Percentiles rank a stretch among this genome's conserved stretches.
phyloP scores from a whole-genome alignment of 1,140 invertebrate species.

The Calycopis cecrops region DNA sequence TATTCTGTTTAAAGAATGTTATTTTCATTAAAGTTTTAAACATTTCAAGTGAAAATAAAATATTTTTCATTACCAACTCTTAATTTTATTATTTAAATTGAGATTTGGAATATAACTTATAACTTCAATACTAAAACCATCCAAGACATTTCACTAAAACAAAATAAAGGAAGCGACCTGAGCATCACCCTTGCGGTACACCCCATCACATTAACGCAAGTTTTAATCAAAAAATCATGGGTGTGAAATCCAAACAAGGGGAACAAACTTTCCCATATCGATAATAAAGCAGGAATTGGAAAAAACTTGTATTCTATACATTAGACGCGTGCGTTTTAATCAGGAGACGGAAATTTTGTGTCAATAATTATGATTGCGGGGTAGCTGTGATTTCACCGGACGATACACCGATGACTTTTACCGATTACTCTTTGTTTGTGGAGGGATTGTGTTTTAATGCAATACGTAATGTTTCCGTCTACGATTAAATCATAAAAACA shows the following conservation, averaged over 20 bases:
- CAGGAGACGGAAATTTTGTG: slow-evolving; percentile 50
- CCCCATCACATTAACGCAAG: slow-evolving; percentile 45
- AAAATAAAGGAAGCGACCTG: slow-evolving; percentile 43
- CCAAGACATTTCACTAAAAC: slow-evolving; percentile 24
- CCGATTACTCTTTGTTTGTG: slow-evolving; percentile 36
- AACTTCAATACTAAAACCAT: not conserved
- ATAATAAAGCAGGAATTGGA: slow-evolving; percentile 57
- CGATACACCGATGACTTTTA: slow-evolving; percentile 38
- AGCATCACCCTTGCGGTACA: slow-evolving; percentile 49
- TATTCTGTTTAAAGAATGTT: no score
- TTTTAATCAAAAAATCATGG: slow-evolving; percentile 67
- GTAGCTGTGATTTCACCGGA: slow-evolving; percentile 35
- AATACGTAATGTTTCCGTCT: slow-evolving; percentile 1
- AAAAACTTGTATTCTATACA: slow-evolving; percentile 42
- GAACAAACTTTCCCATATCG: slow-evolving; percentile 61
- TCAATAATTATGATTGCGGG: slow-evolving; percentile 45
- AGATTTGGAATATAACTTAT: no score
- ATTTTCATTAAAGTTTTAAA: no score
- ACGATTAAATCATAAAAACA: no score
- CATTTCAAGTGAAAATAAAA: no score
- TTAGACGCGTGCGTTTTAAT: slow-evolving; percentile 43
- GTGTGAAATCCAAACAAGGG: slow-evolving; percentile 67
- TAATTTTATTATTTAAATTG: no score
- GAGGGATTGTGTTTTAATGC: slow-evolving; percentile 27
- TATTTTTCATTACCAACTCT: no score